Conservation (phyloP, 2,888 invertebrate species). For the Eristalinus aeneus region DNA sequence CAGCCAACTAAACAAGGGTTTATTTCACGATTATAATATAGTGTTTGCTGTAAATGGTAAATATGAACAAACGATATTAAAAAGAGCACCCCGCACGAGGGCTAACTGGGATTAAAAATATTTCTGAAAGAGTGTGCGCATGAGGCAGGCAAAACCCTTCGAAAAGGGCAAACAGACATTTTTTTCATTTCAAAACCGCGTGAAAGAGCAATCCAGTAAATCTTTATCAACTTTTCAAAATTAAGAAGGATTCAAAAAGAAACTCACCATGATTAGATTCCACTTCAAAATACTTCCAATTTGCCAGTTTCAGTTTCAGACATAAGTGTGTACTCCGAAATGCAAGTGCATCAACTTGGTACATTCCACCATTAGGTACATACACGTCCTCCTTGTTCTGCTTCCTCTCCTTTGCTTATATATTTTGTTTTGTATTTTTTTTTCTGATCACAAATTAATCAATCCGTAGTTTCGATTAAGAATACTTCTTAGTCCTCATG, state of each 20-base stretch:
- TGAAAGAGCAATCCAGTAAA: too few species aligned
- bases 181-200: too few species aligned
- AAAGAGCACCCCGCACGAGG: too few species aligned
- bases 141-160: too few species aligned
- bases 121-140: too few species aligned
- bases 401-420: constrained; percentile 24
- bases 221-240: not conserved
- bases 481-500: constrained; percentile 65
- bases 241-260: not conserved
- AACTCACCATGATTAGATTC: constrained; percentile 55
- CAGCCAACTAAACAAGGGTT: too few species aligned
- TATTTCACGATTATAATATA: too few species aligned
- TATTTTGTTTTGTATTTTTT: constrained; percentile 30
- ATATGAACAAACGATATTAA: too few species aligned
- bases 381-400: constrained; percentile 8
- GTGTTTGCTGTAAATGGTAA: too few species aligned
- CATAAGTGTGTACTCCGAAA: constrained; percentile 40
- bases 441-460: constrained; percentile 71
- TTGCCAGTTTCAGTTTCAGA: constrained; percentile 20
- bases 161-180: too few species aligned
- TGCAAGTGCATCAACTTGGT: not conserved
- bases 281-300: constrained; percentile 36
- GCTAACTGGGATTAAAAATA: too few species aligned
- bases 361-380: not conserved
- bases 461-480: constrained; percentile 64